Base-by-base conservation (phyloP, 2,113 vertebrate species). In the Apaloderma vittatum region DNA sequence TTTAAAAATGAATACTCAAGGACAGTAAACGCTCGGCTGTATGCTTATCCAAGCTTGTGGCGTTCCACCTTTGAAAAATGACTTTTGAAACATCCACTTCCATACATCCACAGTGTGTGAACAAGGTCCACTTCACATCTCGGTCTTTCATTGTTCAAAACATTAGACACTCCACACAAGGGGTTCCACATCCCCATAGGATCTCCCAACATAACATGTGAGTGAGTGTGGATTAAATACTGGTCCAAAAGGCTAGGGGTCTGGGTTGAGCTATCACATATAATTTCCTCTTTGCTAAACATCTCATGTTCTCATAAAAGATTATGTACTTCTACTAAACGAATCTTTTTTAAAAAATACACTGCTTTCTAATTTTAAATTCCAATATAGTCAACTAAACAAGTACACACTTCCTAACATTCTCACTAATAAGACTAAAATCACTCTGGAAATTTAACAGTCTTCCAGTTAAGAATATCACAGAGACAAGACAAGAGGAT, bases 381-480 rank as follows among this genome's bases (percentile, higher is more conserved):
- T 78, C 34, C 58, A 79, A 15, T 8, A 55, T 1, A 59, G 73
- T 21, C 51, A 72, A 71, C 52, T 66, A 78, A 96, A 68, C 45
- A 49, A 79, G 76, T 14, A 51, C 26, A 27, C 16, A 2, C 36
- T 88, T 63, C n/a, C 40, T 78, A 68, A 65, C 9, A n/a, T 52
- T 96, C 71, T 83, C 4, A 11, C 52, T 74, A 95, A 43, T 63
- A 90, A 77, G 67, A 67, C 46, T 57, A 34, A 83, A 85, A 73
- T 54, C 87, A n/a, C 43, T 73, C 30, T 12, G 88, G 55, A 94
- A 94, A 89, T 65, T 36, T 29, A 70, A 55, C 55, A 24, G 88
- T 83, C 88, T 88, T 77, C 71, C 46, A 72, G 73, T 62, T 67
- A 84, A 95, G 86, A 91, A 74, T 45, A 86, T 75, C 59, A 78